These are phyloP conservation scores for Thermophis baileyi DNA, from an alignment of 2,113 vertebrate species.

Conservation along the genomic window DNA sequence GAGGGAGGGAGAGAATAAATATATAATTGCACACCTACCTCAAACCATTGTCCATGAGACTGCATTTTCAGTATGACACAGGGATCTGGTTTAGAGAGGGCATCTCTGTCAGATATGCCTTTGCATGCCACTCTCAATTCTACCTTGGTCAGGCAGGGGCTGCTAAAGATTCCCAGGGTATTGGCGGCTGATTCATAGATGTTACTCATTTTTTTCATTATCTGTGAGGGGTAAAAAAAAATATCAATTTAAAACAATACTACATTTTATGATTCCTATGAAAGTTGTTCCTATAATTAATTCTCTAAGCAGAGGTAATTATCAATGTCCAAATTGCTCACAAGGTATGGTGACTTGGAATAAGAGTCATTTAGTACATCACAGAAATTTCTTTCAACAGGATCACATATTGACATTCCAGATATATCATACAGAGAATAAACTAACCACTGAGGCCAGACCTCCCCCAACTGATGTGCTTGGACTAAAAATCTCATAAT, in stretches of 20 bases:
- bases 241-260: not conserved
- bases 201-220: constrained; percentile 88
- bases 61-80: constrained; percentile 95
- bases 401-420: not conserved
- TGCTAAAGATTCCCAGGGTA: constrained; percentile 91
- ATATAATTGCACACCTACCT: constrained; percentile 74
- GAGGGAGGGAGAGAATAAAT: not conserved
- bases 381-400: not conserved
- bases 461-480: not conserved
- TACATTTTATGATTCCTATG: not conserved
- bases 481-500: not conserved
- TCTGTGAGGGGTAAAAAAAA: constrained; percentile 56
- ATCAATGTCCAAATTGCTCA: not conserved
- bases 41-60: constrained; percentile 94
- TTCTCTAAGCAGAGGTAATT: not conserved
- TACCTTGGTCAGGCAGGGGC: constrained; percentile 92
- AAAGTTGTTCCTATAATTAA: accelerated
- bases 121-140: constrained; percentile 91
- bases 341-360: no score
- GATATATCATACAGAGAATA: not conserved
- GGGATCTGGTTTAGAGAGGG: constrained; percentile 93
- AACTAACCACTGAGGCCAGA: not conserved
- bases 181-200: constrained; percentile 94
- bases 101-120: constrained; percentile 90
- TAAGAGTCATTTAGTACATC: not conserved